Evolutionary conservation across 2,113 vertebrate genomes (phyloP).

Genomic region (Smithornis capensis): DNA sequence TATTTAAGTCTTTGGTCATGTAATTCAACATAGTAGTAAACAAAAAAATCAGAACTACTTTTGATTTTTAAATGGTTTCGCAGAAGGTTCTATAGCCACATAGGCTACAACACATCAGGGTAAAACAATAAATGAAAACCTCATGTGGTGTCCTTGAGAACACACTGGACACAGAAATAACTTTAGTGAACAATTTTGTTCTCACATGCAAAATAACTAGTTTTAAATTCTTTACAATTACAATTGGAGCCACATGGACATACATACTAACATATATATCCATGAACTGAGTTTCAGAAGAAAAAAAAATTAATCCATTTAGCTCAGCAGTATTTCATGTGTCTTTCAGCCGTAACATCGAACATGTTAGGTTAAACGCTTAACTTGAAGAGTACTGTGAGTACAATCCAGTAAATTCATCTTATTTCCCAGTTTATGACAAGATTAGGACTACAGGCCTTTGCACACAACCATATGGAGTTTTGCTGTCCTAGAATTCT

Average conservation of each 20-base stretch:
- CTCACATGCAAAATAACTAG: neutral
- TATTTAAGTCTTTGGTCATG: neutral
- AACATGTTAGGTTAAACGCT: neutral
- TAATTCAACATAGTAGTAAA: neutral
- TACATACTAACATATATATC: neutral
- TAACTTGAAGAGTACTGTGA: neutral
- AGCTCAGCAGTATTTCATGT: neutral
- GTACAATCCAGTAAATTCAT: neutral
- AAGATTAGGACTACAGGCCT: neutral
- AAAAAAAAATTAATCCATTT: neutral
- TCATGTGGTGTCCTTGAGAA: neutral
- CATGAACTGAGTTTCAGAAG: neutral
- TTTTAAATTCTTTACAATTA: neutral
- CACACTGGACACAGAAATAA: neutral
- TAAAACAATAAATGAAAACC: neutral
- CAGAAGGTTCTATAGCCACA: neutral
- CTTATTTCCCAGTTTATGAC: neutral
- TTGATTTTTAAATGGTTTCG: neutral
- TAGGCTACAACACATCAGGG: neutral
- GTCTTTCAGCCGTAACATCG: neutral
- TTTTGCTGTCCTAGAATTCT: neutral
- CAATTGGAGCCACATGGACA: neutral
- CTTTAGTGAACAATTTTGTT: neutral
- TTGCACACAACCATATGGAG: neutral
- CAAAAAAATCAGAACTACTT: neutral